Base-by-base conservation (phyloP, 2,888 invertebrate species). In the Anorthoa munda region DNA sequence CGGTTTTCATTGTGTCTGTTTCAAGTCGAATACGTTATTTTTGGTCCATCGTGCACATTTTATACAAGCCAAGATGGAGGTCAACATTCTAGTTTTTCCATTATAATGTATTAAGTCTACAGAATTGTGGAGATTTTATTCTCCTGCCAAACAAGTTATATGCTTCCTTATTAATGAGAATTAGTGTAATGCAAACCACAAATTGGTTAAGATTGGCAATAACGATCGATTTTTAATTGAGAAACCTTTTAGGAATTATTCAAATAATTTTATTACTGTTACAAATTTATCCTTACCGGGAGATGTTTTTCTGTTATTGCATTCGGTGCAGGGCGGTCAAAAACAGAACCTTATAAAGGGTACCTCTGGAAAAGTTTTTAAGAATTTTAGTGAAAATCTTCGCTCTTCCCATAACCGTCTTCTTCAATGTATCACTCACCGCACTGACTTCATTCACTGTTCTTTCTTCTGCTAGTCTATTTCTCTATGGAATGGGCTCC, bases 1-100 rank as follows among this genome's bases (percentile, higher is more conserved):
- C 79, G 31, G 70, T 67, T 75, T 79, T 80, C 79, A 79, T 79
- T 66, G 51, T 70, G 70, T 56, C 48, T 23, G 81, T 75, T 75
- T 70, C 31, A 58, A 55, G 64, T 67, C 48, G 64, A 80, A 70
- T 69, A 55, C 45, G 56, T 55, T 53, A 15, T 51, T 70, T 66
- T 60, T 64, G 59, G 64, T 4, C 13, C 12, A 51, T 70, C 81
- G 66, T 56, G 59, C 58, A 56, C 60, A 70, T 79, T 79, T 79
- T 79, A 79, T 79, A 79, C 23, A 56, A 63, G 50, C 1, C 59
- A 66, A 59, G 39, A 51, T 53, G 81, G 81, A 79, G 70, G 79
- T 75, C 69, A 69, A 64, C 7, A 79, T 70, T 79, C 75, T 13
- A 48, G 65, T 81, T 79, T 60, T 50, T 26, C 73, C 53, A 71